Percentiles rank a stretch among this genome's conserved stretches.
phyloP scores from a whole-genome alignment of 2,113 vertebrate species.

The Pteropus alecto region DNA sequence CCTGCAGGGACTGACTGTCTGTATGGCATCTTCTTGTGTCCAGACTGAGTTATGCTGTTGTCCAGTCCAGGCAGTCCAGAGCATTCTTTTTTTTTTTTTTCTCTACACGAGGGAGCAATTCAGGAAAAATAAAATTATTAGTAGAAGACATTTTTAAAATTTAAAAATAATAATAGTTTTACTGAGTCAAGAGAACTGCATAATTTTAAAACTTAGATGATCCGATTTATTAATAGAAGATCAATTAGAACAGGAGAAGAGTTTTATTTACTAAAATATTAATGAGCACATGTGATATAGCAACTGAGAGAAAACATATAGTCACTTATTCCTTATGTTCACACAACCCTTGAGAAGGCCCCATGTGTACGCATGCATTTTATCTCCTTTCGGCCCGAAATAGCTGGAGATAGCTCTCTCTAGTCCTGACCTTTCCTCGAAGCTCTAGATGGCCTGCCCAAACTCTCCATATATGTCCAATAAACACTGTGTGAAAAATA shows the following conservation, averaged over 20 bases:
- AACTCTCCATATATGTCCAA: background rate
- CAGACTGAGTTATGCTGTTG: background rate
- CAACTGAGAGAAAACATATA: background rate
- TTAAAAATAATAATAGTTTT: background rate
- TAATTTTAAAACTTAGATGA: background rate
- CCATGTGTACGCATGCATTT: background rate
- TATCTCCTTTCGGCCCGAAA: background rate
- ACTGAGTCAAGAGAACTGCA: background rate
- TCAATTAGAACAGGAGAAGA: background rate
- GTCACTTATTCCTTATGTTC: background rate
- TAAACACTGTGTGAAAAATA: background rate
- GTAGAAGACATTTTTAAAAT: background rate
- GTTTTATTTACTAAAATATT: background rate
- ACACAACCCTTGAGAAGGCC: background rate
- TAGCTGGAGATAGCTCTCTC: background rate
- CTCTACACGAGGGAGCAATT: background rate
- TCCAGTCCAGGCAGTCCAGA: background rate
- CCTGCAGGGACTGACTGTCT: background rate
- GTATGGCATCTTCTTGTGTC: slow-evolving; percentile 48
- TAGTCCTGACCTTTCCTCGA: background rate
- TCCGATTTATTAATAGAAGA: background rate
- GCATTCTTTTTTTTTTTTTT: background rate
- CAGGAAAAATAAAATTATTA: background rate
- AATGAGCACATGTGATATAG: background rate
- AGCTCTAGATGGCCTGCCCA: background rate